phyloP scores from a whole-genome alignment of 2,113 vertebrate species.

The Heloderma charlesbogerti region DNA sequence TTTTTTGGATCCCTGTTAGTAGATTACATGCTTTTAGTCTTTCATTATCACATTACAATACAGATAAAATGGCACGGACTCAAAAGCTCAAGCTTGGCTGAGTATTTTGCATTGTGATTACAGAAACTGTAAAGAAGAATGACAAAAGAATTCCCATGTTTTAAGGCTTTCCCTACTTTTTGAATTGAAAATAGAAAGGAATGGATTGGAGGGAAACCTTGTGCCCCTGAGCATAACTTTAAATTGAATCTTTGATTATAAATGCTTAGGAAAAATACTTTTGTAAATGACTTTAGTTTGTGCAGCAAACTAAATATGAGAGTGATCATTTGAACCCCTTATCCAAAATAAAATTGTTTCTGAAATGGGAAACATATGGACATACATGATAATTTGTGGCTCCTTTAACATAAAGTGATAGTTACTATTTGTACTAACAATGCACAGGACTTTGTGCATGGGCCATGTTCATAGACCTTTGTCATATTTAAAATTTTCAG shows the following conservation, averaged over 20 bases:
- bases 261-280: background rate
- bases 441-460: background rate
- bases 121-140: background rate
- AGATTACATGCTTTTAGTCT: background rate
- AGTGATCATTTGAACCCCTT: background rate
- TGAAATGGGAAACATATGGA: background rate
- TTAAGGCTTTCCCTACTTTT: background rate
- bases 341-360: background rate
- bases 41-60: background rate
- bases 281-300: background rate
- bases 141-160: background rate
- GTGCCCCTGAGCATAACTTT: background rate
- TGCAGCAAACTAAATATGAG: background rate
- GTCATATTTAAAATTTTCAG: background rate
- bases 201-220: background rate
- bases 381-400: background rate
- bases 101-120: background rate
- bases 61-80: background rate
- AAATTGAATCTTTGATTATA: background rate
- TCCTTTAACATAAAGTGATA: background rate
- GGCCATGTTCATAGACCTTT: background rate
- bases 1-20: background rate
- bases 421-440: background rate
- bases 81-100: constrained; percentile 6
- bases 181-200: background rate